phyloP scores from a whole-genome alignment of 1,140 invertebrate genomes.

The Hormaphis cornu region DNA sequence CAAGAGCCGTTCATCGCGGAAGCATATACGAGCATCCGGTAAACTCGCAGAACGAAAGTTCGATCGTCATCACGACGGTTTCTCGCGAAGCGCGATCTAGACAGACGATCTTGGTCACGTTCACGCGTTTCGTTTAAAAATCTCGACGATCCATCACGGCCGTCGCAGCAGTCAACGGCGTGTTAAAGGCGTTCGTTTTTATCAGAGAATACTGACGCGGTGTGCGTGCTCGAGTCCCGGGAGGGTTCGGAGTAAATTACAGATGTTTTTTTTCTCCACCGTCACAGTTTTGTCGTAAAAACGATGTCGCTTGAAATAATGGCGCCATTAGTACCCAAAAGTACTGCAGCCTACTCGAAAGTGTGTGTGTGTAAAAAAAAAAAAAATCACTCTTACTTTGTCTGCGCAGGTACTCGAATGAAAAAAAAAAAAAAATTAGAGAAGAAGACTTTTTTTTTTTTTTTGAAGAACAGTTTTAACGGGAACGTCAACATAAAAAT shows the following conservation, averaged over 20 bases:
- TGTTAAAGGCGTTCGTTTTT: neutral
- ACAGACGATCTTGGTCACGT: neutral
- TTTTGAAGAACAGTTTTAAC: too few relatives aligned
- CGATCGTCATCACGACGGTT: too few relatives aligned
- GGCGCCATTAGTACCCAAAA: constrained; percentile 1
- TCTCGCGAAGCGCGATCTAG: neutral
- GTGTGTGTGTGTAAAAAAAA: neutral
- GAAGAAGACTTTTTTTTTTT: too few relatives aligned
- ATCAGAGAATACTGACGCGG: neutral
- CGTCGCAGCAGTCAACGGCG: neutral
- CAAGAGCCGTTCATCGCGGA: too few relatives aligned
- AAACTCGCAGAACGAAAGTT: too few relatives aligned
- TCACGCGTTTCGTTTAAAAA: neutral
- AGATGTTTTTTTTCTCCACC: neutral
- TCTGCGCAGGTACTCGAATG: neutral
- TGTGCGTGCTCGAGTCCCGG: neutral
- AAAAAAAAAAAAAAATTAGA: too few relatives aligned
- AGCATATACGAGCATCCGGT: too few relatives aligned
- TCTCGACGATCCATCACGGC: neutral
- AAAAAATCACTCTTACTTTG: constrained; percentile 12
- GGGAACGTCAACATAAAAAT: too few relatives aligned
- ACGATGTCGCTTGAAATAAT: constrained; percentile 8
- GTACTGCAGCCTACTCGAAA: too few relatives aligned
- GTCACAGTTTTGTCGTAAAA: neutral
- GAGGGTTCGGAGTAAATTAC: constrained; percentile 1